Base-by-base conservation (phyloP, 1,140 invertebrate genomes). In the Chironomus tepperi region DNA sequence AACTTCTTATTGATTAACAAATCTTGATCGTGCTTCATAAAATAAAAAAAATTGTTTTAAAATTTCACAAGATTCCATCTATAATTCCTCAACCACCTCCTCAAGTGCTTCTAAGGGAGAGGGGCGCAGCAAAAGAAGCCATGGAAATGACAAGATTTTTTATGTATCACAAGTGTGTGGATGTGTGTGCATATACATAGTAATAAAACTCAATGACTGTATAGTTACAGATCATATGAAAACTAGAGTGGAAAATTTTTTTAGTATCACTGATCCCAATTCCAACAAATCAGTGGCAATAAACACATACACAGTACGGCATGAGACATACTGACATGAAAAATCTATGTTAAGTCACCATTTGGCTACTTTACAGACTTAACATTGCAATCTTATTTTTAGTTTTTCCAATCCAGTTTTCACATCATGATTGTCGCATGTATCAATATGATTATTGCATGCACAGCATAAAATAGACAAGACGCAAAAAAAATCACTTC, bases 191-290 rank as follows among this genome's bases (percentile, higher is more conserved):
- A 57, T n/a, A 57, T 57, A 57, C 47, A 57, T 57, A 57, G 47
- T 12, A 12, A 57, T 57, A 57, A 57, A 57, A 57, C 12, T n/a
- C 5, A 57, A 57, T 57, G 47, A 15, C 47, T 57, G 47, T 57
- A n/a, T n/a, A 57, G 47, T 57, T n/a, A 57, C 47, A 57, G 47
- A 57, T 57, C 47, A n/a, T 57, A n/a, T 57, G 47, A 57, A 57
- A 57, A 57, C 10, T 57, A 57, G 47, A 57, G 47, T 57, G 47
- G 47, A 57, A 57, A 57, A 57, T 57, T 57, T n/a, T n/a, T n/a
- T 34, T 57, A 57, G 47, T 57, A n/a, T 12, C 47, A 57, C 12
- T 57, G 47, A 57, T 57, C 47, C 47, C 47, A 57, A 57, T 57
- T 57, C 15, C 47, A 57, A 47, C 43, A 47, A 15, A 47, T 12